Percentiles rank a stretch among this genome's conserved stretches.
Conservation (phyloP, 2,113 vertebrate genomes). For the Oceanodroma tethys region DNA sequence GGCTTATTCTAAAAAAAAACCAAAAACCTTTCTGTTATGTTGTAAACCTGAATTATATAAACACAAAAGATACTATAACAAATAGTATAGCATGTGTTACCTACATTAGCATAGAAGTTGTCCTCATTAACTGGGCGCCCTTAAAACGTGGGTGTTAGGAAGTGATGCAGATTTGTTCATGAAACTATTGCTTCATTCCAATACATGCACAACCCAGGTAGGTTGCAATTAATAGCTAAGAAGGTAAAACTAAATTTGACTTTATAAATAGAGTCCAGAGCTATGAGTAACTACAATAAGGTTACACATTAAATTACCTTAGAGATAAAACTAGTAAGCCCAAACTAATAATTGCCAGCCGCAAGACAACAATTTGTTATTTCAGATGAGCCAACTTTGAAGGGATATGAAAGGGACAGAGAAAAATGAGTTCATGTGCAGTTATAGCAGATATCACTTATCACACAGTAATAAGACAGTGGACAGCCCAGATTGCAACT, state of each 20-base stretch:
- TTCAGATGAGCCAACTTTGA: conserved; percentile 48
- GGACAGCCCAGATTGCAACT: conserved; percentile 14
- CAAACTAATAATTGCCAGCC: conserved; percentile 60
- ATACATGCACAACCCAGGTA: neutral
- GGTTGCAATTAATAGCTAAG: conserved; percentile 64
- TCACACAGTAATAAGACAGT: neutral
- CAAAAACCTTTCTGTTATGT: neutral
- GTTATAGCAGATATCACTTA: conserved; percentile 24
- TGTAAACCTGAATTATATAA: neutral
- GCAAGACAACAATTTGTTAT: conserved; percentile 47
- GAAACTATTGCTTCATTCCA: conserved; percentile 9
- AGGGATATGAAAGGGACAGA: conserved; percentile 24
- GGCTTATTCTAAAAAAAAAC: neutral
- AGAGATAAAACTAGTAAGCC: conserved; percentile 68
- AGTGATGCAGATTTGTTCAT: conserved; percentile 3
- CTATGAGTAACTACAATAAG: conserved; percentile 61
- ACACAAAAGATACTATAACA: neutral
- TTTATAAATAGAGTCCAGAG: conserved; percentile 54
- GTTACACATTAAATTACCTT: conserved; percentile 68
- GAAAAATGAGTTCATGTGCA: conserved; percentile 35
- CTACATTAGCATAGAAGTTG: neutral
- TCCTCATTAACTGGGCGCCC: neutral
- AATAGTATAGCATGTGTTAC: neutral
- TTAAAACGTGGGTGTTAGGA: neutral
- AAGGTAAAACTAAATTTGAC: conserved; percentile 58